Base-by-base conservation (phyloP, 1,140 invertebrate genomes). In the Stratiolaelaps scimitus region DNA sequence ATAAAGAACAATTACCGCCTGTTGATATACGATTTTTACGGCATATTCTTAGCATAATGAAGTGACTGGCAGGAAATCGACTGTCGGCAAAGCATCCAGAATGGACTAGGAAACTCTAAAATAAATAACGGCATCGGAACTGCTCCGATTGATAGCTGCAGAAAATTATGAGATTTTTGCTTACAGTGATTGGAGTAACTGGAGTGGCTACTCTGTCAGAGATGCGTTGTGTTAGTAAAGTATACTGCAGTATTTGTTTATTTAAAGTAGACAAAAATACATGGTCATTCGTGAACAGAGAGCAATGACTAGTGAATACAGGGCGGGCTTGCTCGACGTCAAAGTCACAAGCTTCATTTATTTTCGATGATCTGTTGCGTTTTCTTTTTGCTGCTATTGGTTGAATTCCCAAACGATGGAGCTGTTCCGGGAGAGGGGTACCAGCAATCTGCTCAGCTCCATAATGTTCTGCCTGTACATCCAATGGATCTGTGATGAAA, bases 401-500 rank as follows among this genome's bases (percentile, higher is more conserved):
- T 60, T 23, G 20, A 60, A 60, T 17, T 15, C 23, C 53, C 53
- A 60, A 20, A 60, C 53, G 26, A 60, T 60, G 53, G 26, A 29
- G 53, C 53, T 60, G 23, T 60, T 60, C 10, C 53, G 26, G 2
- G 53, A 60, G 2, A 60, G 53, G 4, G 53, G 53, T 2, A 60
- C 53, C 15, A 60, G 23, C 13, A 60, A 34, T 15, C 53, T 15
- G 34, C 53, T 60, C 1, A 60, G 23, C 10, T 60, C 53, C 53
- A 60, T 60, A 1, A 60, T 60, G 23, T 60, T 60, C 20, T 60
- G 53, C 2, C 53, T 15, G 34, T 60, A 60, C 53, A 60, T 60
- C 53, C 53, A 60, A 10, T 60, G 53, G 4, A 60, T 60, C 10
- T 60, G 53, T 19, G 53, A 60, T 23, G 53, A 23, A 10, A 60